phyloP scores from a whole-genome alignment of 1,140 invertebrate species.

The Sminthurinus signatus region DNA sequence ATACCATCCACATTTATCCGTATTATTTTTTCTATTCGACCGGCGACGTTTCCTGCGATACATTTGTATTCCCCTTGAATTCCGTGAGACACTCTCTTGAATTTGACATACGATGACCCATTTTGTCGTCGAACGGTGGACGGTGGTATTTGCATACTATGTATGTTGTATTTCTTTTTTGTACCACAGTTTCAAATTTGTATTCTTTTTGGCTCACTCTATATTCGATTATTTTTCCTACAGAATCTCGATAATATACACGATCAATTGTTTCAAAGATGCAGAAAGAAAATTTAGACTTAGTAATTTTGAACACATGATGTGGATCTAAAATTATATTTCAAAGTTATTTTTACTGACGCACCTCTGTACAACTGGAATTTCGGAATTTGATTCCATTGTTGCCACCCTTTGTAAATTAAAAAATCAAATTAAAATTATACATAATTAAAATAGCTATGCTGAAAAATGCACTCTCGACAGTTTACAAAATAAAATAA shows the following conservation, averaged over 20 bases:
- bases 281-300: too few species aligned
- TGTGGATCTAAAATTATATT: too few species aligned
- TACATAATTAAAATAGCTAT: neutral
- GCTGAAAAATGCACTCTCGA: neutral
- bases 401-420: conserved; percentile 23
- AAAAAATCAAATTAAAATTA: neutral
- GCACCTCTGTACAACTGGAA: conserved; percentile 28
- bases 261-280: too few species aligned
- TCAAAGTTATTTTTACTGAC: too few species aligned
- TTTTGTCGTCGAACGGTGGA: too few species aligned
- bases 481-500: neutral
- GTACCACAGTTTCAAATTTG: too few species aligned
- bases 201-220: too few species aligned
- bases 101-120: conserved; percentile 20
- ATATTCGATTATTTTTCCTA: too few species aligned
- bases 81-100: conserved; percentile 27
- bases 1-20: conserved; percentile 23
- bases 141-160: too few species aligned
- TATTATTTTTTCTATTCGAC: conserved; percentile 15
- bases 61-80: conserved; percentile 31
- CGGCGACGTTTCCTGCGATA: conserved; percentile 18
- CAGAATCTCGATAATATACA: conserved; percentile 29
- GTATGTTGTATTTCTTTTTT: too few species aligned
- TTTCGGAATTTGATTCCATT: conserved; percentile 24
- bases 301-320: too few species aligned